Conservation (phyloP, 2,888 invertebrate species). For the Heliconius sara region DNA sequence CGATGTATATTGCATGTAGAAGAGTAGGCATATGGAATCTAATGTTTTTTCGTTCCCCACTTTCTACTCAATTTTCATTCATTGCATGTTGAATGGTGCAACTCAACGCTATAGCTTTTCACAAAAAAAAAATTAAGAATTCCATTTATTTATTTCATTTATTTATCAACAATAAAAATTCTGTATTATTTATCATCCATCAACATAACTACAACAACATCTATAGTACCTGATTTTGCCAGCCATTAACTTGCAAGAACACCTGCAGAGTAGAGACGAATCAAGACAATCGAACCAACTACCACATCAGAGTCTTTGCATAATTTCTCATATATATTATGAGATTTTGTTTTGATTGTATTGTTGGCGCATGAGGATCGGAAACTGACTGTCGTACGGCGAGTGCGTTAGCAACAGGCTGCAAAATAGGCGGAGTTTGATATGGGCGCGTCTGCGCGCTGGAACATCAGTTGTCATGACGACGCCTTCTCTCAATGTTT, state of each 20-base stretch:
- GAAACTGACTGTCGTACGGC: slow-evolving; percentile 72
- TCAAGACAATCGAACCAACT: slow-evolving; percentile 45
- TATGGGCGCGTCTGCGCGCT: slow-evolving; percentile 71
- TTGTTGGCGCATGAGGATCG: slow-evolving; percentile 63
- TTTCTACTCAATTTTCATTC: neutral
- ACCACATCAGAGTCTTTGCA: slow-evolving; percentile 37
- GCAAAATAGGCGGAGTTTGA: slow-evolving; percentile 69
- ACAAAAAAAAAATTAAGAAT: neutral
- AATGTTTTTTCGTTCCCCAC: neutral
- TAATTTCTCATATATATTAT: slow-evolving; percentile 25
- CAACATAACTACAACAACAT: slow-evolving; percentile 36
- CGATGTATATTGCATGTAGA: neutral
- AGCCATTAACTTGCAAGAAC: slow-evolving; percentile 58
- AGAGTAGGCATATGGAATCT: neutral
- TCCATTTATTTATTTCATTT: too few relatives aligned
- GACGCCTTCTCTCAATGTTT: slow-evolving; percentile 78
- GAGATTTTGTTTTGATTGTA: slow-evolving; percentile 56
- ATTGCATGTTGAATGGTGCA: neutral
- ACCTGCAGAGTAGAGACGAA: neutral
- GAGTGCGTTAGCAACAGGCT: slow-evolving; percentile 78
- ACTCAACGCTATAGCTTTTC: neutral
- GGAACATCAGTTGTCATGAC: slow-evolving; percentile 71
- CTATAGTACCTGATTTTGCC: slow-evolving; percentile 68
- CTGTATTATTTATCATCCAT: neutral
- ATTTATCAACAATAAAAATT: too few relatives aligned